phyloP scores from a whole-genome alignment of 2,888 invertebrate genomes.

The Aleiodes testaceus region DNA sequence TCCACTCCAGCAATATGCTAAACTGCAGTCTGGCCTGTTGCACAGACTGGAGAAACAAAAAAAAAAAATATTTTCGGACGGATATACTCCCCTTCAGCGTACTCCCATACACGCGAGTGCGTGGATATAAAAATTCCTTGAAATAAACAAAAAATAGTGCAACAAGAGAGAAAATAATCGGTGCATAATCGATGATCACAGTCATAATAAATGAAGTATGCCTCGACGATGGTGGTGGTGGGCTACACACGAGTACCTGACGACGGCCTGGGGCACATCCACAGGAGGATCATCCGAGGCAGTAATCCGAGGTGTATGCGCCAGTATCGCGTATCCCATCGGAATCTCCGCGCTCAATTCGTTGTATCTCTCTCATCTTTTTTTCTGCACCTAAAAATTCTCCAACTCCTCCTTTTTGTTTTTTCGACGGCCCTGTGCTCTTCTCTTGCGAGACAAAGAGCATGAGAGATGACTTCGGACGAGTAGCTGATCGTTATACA shows the following conservation, averaged over 20 bases:
- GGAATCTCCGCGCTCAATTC: conserved; percentile 61
- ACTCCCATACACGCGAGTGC: conserved; percentile 47
- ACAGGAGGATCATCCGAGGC: conserved; percentile 67
- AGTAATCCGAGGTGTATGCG: conserved; percentile 72
- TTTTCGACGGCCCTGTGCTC: conserved; percentile 8
- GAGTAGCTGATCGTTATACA: conserved; percentile 72
- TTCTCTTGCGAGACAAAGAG: conserved; percentile 9
- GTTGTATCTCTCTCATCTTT: conserved; percentile 35
- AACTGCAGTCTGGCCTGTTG: conserved; percentile 53
- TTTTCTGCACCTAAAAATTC: conserved; percentile 36
- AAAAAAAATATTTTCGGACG: conserved; percentile 51
- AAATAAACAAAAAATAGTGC: conserved; percentile 41
- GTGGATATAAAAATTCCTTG: conserved; percentile 36
- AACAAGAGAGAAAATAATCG: conserved; percentile 58
- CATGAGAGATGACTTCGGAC: conserved; percentile 43
- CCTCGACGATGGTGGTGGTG: conserved; percentile 62
- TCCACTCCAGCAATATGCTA: conserved; percentile 52
- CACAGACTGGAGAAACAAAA: conserved; percentile 48
- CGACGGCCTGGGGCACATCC: conserved; percentile 68
- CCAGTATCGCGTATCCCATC: conserved; percentile 72
- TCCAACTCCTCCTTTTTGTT: conserved; percentile 22
- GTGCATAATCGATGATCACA: conserved; percentile 72
- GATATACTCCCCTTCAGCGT: conserved; percentile 52
- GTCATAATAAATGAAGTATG: conserved; percentile 72
- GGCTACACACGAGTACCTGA: conserved; percentile 65